Evolutionary conservation across 2,797 vertebrate genomes (phyloP), one percentile per base, ranked within the genome.

Genomic region (Caiman crocodilus): DNA sequence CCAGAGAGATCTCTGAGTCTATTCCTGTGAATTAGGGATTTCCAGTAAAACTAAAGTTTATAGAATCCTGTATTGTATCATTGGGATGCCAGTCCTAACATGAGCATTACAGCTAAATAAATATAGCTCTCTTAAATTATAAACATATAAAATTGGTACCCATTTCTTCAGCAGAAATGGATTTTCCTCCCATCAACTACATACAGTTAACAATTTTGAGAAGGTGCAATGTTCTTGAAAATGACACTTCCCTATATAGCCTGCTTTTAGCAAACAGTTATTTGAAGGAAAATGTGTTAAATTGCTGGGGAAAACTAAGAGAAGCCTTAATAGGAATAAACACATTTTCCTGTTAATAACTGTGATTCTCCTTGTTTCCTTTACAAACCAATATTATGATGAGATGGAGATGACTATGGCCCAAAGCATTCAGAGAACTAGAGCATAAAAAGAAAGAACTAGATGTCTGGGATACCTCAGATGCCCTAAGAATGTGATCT

Each of bases 61-160:
- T 16, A 87, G 30, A 60, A 35, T 7, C 60, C 23, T 50, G 42
- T 60, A 57, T 15, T 55, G 83, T 81, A 76, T 6, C 80, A 84
- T 69, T 75, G 73, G 50, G 56, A 93, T 6, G 79, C 4, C 0
- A 79, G 20, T 50, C 84, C 58, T 87, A 89, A 85, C 79, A 17
- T 32, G 7, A 82, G 94, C 59, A 30, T 71, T 30, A 42, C 55
- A 80, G 20, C 75, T 91, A 93, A 94, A 93, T 26, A 90, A 84
- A 79, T 42, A 25, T 1, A 85, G 21, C 5, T 73, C 77, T 89
- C 42, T 90, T 81, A 61, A 77, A 63, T 71, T 73, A 94, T 18
- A 84, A 83, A 88, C 20, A 82, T 13, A 64, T 2, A 32, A 56
- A 20, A 76, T 15, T 73, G 69, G 64, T 26, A 4, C 25, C 4